Evolutionary conservation across 2,888 invertebrate genomes (phyloP).

Genomic region (Uloborus plumipes): DNA sequence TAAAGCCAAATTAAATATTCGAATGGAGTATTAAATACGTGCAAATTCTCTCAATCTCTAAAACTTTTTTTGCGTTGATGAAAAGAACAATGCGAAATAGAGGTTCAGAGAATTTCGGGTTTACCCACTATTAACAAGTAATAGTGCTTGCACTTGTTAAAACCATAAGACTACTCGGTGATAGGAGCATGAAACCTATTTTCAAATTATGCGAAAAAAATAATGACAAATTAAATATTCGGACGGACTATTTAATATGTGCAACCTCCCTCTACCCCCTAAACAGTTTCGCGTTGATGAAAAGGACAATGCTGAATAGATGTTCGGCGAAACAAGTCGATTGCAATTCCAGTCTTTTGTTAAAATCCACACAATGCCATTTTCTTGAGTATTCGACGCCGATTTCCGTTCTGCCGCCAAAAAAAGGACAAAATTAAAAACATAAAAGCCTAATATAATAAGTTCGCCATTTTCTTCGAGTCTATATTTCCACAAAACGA

Average conservation of each 20-base stretch:
- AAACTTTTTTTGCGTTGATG: too few species aligned
- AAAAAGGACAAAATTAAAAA: conserved; percentile 52
- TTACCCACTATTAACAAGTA: too few species aligned
- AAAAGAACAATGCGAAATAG: too few species aligned
- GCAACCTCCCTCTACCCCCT: conserved; percentile 2
- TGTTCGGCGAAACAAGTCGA: conserved; percentile 42
- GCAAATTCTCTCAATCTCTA: too few species aligned
- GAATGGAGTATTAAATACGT: too few species aligned
- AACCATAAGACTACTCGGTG: too few species aligned
- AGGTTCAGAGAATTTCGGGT: too few species aligned
- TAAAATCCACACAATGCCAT: conserved; percentile 51
- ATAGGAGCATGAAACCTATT: too few species aligned
- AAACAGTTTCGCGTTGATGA: background rate
- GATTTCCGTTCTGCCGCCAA: conserved; percentile 39
- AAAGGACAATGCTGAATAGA: conserved; percentile 32
- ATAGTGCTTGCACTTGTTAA: too few species aligned
- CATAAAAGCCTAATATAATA: conserved; percentile 59
- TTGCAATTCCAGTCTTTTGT: conserved; percentile 48
- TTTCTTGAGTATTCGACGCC: conserved; percentile 57
- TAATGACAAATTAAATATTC: too few species aligned
- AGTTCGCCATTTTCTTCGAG: conserved; percentile 17
- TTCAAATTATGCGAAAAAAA: too few species aligned
- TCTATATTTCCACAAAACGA: conserved; percentile 20
- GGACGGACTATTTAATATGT: background rate
- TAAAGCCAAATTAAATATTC: too few species aligned